Percentiles rank a stretch among this genome's conserved stretches.
Conservation (phyloP, 2,797 vertebrate genomes). For the Siniperca undulata region DNA sequence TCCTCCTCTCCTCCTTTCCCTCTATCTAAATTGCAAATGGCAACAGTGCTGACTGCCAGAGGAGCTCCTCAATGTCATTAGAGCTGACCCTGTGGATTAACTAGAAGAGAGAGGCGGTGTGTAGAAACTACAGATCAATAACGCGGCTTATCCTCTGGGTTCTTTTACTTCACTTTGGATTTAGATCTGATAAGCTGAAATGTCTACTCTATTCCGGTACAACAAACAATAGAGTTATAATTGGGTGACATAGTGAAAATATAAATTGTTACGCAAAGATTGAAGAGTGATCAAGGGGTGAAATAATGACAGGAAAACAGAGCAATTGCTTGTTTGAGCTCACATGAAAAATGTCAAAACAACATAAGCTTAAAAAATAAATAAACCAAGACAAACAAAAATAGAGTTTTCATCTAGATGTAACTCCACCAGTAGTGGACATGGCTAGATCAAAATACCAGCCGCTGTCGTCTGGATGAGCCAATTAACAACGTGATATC, state of each 20-base stretch:
- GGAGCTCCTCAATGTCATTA: constrained; percentile 83
- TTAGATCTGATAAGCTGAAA: constrained; percentile 63
- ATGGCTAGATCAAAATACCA: constrained; percentile 37
- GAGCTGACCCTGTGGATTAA: constrained; percentile 83
- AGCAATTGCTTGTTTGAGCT: constrained; percentile 1
- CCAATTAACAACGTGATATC: constrained; percentile 52
- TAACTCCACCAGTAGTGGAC: not conserved
- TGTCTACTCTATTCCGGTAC: constrained; percentile 48
- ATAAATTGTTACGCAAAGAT: constrained; percentile 9
- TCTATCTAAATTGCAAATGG: constrained; percentile 85
- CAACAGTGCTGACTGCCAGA: constrained; percentile 74
- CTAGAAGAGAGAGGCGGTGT: constrained; percentile 70
- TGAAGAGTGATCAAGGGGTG: constrained; percentile 4
- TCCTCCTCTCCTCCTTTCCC: constrained; percentile 46
- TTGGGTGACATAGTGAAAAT: constrained; percentile 4
- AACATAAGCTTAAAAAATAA: constrained; percentile 10
- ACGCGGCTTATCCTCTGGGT: constrained; percentile 73
- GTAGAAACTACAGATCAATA: constrained; percentile 82
- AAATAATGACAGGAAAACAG: constrained; percentile 7
- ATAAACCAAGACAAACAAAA: not conserved
- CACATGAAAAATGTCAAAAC: not conserved
- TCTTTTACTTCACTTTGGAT: constrained; percentile 80
- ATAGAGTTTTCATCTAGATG: constrained; percentile 2
- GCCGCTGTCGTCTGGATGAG: constrained; percentile 16
- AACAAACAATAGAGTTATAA: constrained; percentile 43